These are phyloP conservation scores for Pao palembangensis DNA, from an alignment of 2,113 vertebrate species.

Conservation along the genomic window DNA sequence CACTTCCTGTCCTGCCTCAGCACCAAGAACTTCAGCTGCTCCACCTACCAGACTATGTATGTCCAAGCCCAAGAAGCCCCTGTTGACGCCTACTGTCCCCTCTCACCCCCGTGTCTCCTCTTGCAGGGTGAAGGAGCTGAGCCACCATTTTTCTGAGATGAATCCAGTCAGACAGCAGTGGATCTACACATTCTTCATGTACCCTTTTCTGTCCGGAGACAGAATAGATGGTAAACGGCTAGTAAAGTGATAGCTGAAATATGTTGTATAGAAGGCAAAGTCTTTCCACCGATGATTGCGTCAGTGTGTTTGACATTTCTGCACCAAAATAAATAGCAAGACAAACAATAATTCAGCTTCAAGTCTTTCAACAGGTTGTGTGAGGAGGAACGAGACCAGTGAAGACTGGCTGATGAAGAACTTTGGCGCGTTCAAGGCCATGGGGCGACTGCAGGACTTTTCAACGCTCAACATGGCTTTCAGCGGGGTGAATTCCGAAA, in stretches of 20 bases:
- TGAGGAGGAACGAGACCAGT: conserved; percentile 42
- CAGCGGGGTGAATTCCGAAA: conserved; percentile 66
- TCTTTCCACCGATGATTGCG: background rate
- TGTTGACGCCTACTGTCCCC: background rate
- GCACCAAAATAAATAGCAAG: background rate
- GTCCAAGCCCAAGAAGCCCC: background rate
- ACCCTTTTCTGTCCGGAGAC: conserved; percentile 72
- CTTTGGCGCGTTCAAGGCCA: conserved; percentile 68
- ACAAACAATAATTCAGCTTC: too few relatives aligned
- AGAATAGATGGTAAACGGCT: conserved; percentile 52
- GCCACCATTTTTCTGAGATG: conserved; percentile 66
- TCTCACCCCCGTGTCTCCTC: background rate
- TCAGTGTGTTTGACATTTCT: background rate
- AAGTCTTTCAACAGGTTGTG: conserved; percentile 60
- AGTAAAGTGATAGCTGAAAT: background rate
- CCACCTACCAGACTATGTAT: conserved; percentile 72
- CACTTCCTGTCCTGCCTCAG: conserved; percentile 73
- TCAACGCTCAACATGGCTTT: conserved; percentile 68
- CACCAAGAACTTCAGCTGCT: conserved; percentile 74
- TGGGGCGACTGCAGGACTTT: conserved; percentile 70
- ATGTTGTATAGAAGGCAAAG: background rate
- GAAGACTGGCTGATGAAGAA: conserved; percentile 75
- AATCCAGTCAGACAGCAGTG: conserved; percentile 62
- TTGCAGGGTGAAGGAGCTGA: conserved; percentile 61
- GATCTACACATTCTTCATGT: conserved; percentile 74